Evolutionary conservation across 2,113 vertebrate genomes (phyloP).

Genomic region (Campylomormyrus tamandua): DNA sequence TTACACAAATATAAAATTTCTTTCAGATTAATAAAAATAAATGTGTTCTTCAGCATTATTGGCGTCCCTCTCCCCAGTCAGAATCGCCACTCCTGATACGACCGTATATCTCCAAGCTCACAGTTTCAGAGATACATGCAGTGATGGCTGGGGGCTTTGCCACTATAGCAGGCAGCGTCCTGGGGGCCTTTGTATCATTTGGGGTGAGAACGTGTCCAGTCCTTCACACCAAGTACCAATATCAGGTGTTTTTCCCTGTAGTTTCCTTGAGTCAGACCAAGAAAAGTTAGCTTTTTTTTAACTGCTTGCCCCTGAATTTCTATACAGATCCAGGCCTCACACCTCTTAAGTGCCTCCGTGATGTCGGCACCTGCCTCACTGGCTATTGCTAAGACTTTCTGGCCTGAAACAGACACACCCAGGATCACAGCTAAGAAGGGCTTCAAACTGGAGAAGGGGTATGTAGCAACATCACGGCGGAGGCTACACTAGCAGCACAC

Average conservation of each 20-base stretch:
- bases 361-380: conserved; percentile 81
- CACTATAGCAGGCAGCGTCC: conserved; percentile 70
- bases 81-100: conserved; percentile 70
- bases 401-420: conserved; percentile 75
- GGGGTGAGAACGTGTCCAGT: conserved; percentile 61
- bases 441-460: conserved; percentile 63
- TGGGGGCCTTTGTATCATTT: conserved; percentile 75
- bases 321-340: conserved; percentile 66
- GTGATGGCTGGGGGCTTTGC: conserved; percentile 79
- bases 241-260: not conserved
- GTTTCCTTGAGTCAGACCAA: not conserved
- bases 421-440: conserved; percentile 38
- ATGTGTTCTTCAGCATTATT: not conserved
- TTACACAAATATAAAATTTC: not conserved
- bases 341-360: conserved; percentile 74
- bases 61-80: conserved; percentile 49
- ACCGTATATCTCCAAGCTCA: conserved; percentile 65
- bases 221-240: not conserved
- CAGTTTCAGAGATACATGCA: conserved; percentile 75
- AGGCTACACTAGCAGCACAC: not conserved
- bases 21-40: not conserved
- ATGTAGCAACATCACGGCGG: conserved; percentile 21
- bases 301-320: not conserved
- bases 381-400: conserved; percentile 73
- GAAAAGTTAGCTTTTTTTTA: not conserved